Base-by-base conservation (phyloP, 1,140 invertebrate genomes). In the Papilio polyxenes region DNA sequence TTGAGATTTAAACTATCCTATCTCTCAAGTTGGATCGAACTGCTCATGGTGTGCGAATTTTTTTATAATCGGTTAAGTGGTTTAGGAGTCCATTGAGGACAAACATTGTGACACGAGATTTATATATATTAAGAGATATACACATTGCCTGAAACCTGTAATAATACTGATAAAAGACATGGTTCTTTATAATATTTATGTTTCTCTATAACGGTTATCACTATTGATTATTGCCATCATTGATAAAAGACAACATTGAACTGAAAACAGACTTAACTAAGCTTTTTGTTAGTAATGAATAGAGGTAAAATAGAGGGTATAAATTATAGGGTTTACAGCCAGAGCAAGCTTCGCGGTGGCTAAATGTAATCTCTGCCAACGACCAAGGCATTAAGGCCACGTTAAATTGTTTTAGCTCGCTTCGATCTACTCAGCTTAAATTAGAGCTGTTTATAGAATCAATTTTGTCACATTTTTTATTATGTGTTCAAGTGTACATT, bases 361-460 rank as follows among this genome's bases (percentile, higher is more conserved):
- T 72, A 72, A 72, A 72, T 72, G 23, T 72, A 72, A 72, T 72
- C 65, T 72, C 31, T 37, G 65, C 65, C 65, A 72, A 72, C 65
- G 65, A 72, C 65, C 23, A 56, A 5, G 23, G 65, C 65, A 72
- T 72, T 72, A 72, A 72, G 65, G 23, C 13, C n/a, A 31, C 31
- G 37, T 72, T 72, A 72, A 72, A 72, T 72, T 72, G 65, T 72
- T 72, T 72, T 37, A 72, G 59, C 59, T 62, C 65, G 31, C 23
- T 72, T 72, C 65, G 65, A 72, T 72, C 65, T 72, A 56, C 53
- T 17, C 13, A 72, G 65, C 65, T 69, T 69, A 69, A 69, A 69
- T 69, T 69, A 69, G 65, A 69, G 10, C 23, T 37, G 23, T 13
- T 37, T 37, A 65, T 59, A 59, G 56, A 59, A 15, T 59, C n/a